Evolutionary conservation across 2,113 vertebrate species (phyloP), one percentile per base, ranked within the genome.

Genomic region (Channa argus): DNA sequence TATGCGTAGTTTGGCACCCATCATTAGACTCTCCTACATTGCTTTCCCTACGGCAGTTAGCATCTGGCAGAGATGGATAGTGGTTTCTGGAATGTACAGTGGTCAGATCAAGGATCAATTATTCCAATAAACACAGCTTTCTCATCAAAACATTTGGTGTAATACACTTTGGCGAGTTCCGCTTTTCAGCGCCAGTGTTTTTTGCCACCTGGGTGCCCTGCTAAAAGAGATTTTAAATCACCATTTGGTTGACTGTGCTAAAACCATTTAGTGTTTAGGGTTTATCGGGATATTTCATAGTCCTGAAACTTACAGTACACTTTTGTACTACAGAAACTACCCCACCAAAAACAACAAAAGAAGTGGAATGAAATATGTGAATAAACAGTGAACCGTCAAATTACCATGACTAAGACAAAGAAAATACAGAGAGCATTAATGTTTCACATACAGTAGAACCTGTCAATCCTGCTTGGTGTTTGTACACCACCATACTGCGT

Each of bases 11-110:
- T 34, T 76, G 68, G 74, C 59, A 61, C 8, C 49, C 8, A 47
- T 65, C 56, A 47, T 71, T 74, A 63, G 49, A 63, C 9, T 51
- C 15, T 41, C 24, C 39, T 37, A 33, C 52, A 44, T 11, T 45
- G 15, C 53, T 51, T 34, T 65, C 38, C 77, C 65, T 63, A 55
- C 47, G 63, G 77, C 68, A 67, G 11, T 63, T 24, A n/a, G 10
- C 43, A 55, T 81, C 43, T 63, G 59, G 68, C 59, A 63, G 45
- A 52, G 47, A 82, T 66, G 58, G 43, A 85, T 41, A 2, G 46
- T 44, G 47, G 5, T 61, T 43, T 54, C n/a, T 63, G 53, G 59
- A 70, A 37, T 39, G 47, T 37, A 34, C 51, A 33, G 6, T 39
- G 9, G 8, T 63, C 36, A 55, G 36, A 71, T 64, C 10, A 60